Percentiles rank a stretch among this genome's conserved stretches.
These are phyloP conservation scores for Drosophila rubida DNA, from an alignment of 2,888 invertebrate species.

Conservation along the genomic window DNA sequence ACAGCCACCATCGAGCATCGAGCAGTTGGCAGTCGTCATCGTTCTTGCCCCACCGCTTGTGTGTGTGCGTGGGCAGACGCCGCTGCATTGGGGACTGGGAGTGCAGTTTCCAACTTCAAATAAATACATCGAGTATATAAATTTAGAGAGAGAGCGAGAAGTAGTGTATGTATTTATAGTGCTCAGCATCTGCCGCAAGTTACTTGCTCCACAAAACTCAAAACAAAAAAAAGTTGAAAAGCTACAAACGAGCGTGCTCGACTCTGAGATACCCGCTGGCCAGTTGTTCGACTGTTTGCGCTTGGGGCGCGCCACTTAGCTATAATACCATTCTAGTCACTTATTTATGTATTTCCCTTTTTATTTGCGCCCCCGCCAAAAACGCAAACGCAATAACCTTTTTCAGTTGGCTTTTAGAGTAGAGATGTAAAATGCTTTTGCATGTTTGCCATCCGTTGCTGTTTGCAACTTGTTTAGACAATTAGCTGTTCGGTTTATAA, in stretches of 20 bases:
- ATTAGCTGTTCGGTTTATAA: constrained; percentile 43
- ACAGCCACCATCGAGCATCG: neutral
- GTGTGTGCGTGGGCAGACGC: constrained; percentile 33
- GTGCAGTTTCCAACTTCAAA: constrained; percentile 49
- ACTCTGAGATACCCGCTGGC: neutral
- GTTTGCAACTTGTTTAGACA: constrained; percentile 56
- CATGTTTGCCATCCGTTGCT: constrained; percentile 44
- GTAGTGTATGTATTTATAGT: constrained; percentile 12
- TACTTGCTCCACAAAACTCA: constrained; percentile 42
- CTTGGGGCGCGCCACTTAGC: neutral
- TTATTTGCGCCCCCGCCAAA: neutral
- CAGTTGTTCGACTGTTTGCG: neutral
- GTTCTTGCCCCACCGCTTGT: constrained; percentile 28
- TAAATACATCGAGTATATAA: constrained; percentile 17
- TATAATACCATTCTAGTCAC: neutral
- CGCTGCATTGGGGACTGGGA: constrained; percentile 14
- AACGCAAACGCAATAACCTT: constrained; percentile 1
- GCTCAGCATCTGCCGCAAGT: constrained; percentile 12
- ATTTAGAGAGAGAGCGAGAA: neutral
- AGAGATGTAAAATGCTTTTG: constrained; percentile 56
- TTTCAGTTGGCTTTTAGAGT: constrained; percentile 38
- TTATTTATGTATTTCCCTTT: constrained; percentile 11
- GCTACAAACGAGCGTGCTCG: neutral
- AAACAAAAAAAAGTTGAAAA: constrained; percentile 15
- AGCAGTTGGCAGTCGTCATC: constrained; percentile 30